Conservation (phyloP, 2,797 vertebrate species). For the Schizothorax lantsangensis region DNA sequence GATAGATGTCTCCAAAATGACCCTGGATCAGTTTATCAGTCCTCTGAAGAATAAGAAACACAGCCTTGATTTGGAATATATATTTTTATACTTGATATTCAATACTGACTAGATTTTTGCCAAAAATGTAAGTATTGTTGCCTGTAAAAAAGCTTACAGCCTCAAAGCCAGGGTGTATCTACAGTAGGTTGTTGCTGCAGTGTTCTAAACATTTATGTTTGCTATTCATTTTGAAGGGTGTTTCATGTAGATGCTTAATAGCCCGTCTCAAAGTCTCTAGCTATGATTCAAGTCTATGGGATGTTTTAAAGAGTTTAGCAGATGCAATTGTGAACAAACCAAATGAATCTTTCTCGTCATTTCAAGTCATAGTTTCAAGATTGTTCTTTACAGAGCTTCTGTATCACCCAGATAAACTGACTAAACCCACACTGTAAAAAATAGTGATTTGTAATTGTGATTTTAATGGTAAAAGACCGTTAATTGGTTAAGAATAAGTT, state of each 20-base stretch:
- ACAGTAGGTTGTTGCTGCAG: neutral
- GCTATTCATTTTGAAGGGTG: neutral
- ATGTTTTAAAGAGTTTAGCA: neutral
- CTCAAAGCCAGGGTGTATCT: neutral
- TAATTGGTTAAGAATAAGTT: too few species aligned
- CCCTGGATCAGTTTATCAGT: constrained; percentile 55
- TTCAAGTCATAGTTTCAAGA: neutral
- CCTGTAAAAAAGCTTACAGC: neutral
- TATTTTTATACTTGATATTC: neutral
- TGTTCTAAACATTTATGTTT: neutral
- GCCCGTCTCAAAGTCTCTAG: neutral
- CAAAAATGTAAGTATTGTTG: neutral
- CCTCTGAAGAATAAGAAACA: neutral
- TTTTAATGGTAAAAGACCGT: neutral
- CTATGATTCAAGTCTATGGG: neutral
- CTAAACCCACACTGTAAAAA: neutral
- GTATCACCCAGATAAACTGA: neutral
- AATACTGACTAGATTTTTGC: neutral
- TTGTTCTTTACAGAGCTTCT: neutral
- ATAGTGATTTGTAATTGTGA: neutral
- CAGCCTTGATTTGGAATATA: neutral
- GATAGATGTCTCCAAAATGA: constrained; percentile 67
- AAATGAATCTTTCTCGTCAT: too few species aligned
- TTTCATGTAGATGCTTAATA: neutral
- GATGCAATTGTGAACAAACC: neutral